A percentile compares a stretch with the other conserved stretches of the same genome.
Conservation (phyloP, 2,113 vertebrate genomes). For the Syngnathus scovelli region DNA sequence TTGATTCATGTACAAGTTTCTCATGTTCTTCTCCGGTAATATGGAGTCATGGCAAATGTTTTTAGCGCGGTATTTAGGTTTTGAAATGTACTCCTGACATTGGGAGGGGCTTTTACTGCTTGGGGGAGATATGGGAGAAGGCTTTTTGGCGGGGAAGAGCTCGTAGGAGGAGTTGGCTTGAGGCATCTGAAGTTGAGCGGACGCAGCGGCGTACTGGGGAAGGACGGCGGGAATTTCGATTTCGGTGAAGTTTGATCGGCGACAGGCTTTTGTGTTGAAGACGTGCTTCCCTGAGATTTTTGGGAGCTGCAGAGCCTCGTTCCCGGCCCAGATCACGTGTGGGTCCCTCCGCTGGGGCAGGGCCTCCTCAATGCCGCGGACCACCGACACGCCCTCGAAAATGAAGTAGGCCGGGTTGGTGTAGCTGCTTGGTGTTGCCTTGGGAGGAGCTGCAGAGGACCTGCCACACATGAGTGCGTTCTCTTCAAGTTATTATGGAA, state of each 20-base stretch:
- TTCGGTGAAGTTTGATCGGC: constrained; percentile 73
- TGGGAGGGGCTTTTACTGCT: constrained; percentile 38
- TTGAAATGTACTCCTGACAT: constrained; percentile 52
- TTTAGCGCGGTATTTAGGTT: constrained; percentile 44
- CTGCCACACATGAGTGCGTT: constrained; percentile 46
- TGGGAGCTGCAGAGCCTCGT: constrained; percentile 70
- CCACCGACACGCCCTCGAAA: constrained; percentile 74
- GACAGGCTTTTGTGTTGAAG: constrained; percentile 51
- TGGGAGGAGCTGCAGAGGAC: constrained; percentile 53
- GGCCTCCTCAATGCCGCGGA: constrained; percentile 36
- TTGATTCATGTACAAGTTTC: constrained; percentile 63
- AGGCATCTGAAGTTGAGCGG: constrained; percentile 42
- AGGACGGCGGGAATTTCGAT: constrained; percentile 74
- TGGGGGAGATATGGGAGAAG: constrained; percentile 41
- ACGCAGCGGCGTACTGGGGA: constrained; percentile 46
- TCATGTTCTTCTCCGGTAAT: constrained; percentile 52
- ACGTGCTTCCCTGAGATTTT: constrained; percentile 48
- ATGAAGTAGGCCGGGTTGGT: constrained; percentile 86
- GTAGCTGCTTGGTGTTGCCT: constrained; percentile 67
- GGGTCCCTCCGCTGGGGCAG: constrained; percentile 45
- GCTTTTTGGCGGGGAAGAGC: constrained; percentile 68
- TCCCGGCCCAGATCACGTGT: constrained; percentile 62
- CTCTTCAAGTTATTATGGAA: not conserved
- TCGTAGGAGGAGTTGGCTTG: constrained; percentile 68
- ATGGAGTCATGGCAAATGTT: constrained; percentile 43